Percentiles rank a stretch among this genome's conserved stretches.
These are phyloP conservation scores for Schlechtendalia chinensis DNA, from an alignment of 1,140 invertebrate species.

Conservation along the genomic window DNA sequence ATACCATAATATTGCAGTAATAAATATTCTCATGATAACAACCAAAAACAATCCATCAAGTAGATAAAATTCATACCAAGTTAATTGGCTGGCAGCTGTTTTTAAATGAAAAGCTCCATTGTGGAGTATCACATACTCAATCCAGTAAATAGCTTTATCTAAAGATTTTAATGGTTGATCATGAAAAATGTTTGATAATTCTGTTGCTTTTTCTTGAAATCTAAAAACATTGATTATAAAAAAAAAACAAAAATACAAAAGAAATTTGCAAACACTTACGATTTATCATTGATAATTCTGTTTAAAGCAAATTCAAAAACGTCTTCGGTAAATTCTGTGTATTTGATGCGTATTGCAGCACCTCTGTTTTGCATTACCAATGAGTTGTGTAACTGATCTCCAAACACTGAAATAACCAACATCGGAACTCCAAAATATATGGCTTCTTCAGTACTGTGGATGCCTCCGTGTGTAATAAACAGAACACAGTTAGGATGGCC, in stretches of 20 bases:
- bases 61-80: constrained; percentile 52
- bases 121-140: constrained; percentile 54
- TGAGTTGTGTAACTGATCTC: constrained; percentile 55
- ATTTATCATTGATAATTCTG: constrained; percentile 11
- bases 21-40: constrained; percentile 34
- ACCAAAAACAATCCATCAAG: constrained; percentile 52
- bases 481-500: constrained; percentile 60
- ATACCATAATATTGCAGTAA: constrained; percentile 17
- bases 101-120: constrained; percentile 53
- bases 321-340: constrained; percentile 53
- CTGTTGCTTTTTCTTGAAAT: constrained; percentile 16
- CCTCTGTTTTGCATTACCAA: constrained; percentile 55
- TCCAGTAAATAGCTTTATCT: constrained; percentile 53
- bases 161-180: constrained; percentile 38
- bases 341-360: constrained; percentile 53
- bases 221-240: constrained; percentile 8
- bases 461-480: constrained; percentile 63
- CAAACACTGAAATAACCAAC: constrained; percentile 59
- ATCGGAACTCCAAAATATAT: constrained; percentile 59
- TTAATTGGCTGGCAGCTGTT: constrained; percentile 46
- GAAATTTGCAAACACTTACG: neutral
- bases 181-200: constrained; percentile 11
- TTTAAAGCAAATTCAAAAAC: neutral
- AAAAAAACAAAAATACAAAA: neutral
- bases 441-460: constrained; percentile 60